Conservation (phyloP, 2,888 invertebrate species). For the Platycheirus albimanus region DNA sequence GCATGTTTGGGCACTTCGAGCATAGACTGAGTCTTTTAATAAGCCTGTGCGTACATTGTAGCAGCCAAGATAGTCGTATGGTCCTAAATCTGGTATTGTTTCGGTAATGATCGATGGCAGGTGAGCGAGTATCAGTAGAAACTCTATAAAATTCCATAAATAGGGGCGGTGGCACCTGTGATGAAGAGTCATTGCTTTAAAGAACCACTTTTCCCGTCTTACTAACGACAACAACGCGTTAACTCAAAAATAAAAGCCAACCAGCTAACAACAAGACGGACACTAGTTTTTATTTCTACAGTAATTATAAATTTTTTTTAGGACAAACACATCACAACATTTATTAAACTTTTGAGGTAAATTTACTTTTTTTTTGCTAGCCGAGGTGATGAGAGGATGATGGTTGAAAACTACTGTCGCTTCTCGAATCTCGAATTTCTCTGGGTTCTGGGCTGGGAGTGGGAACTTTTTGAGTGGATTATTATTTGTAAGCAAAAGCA, state of each 20-base stretch:
- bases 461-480: constrained; percentile 48
- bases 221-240: constrained; percentile 52
- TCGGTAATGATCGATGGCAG: constrained; percentile 37
- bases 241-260: constrained; percentile 24
- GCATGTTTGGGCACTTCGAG: constrained; percentile 80
- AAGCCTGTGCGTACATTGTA: constrained; percentile 79
- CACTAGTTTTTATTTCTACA: neutral
- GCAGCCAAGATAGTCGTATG: constrained; percentile 81
- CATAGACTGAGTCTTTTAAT: constrained; percentile 78
- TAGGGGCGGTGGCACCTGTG: constrained; percentile 72
- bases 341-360: constrained; percentile 14
- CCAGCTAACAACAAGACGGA: constrained; percentile 22
- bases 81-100: constrained; percentile 39
- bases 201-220: constrained; percentile 43
- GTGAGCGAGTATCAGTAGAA: constrained; percentile 52
- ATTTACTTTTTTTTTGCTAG: constrained; percentile 48
- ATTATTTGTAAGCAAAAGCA: neutral
- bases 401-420: constrained; percentile 49
- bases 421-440: too few relatives aligned
- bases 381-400: constrained; percentile 14
- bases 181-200: constrained; percentile 66
- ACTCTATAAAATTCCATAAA: constrained; percentile 67
- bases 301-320: constrained; percentile 20
- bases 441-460: constrained; percentile 1
- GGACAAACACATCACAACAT: constrained; percentile 42